Base-by-base conservation (phyloP, 2,888 invertebrate genomes). In the Tetanocera ferruginea region DNA sequence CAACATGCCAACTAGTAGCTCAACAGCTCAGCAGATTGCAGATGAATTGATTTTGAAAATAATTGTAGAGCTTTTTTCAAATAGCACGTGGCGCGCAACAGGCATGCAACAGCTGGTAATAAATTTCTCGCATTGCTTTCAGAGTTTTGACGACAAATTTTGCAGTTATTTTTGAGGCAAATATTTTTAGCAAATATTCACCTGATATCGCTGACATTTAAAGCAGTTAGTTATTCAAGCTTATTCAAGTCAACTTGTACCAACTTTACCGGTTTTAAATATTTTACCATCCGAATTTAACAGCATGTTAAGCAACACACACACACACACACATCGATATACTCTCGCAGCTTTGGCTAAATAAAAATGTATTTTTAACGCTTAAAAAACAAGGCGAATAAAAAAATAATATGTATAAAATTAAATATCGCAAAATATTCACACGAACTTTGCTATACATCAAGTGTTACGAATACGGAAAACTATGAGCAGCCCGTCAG, bases 391-490 rank as follows among this genome's bases (percentile, higher is more conserved):
- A 28, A 28, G 25, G 28, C 31, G 31, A 31, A 64, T 64, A 31
- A 25, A 64, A 64, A n/a, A n/a, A n/a, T n/a, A n/a, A 64, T 64
- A 17, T 28, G 64, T 31, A 14, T 14, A 31, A 28, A 17, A 28
- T 14, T 28, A 1, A 23, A 28, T 5, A 31, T 31, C 34, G 64
- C 28, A 34, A 6, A n/a, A 64, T 28, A 64, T 31, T 64, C 64
- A 31, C 64, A 64, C 64, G 31, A 64, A 31, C 57, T 31, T 34
- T 31, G 25, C 14, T 31, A 31, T 34, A 66, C 69, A 51, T 19
- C 69, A 69, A 69, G 69, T 69, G 49, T 69, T 69, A 69, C 69
- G 69, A 69, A 69, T 69, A 69, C 69, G 69, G 69, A 69, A 69
- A 49, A 69, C 51, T 51, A 49, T 51, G 17, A 11, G 64, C 14